phyloP scores from a whole-genome alignment of 1,140 invertebrate genomes.

The Dysdera silvatica region DNA sequence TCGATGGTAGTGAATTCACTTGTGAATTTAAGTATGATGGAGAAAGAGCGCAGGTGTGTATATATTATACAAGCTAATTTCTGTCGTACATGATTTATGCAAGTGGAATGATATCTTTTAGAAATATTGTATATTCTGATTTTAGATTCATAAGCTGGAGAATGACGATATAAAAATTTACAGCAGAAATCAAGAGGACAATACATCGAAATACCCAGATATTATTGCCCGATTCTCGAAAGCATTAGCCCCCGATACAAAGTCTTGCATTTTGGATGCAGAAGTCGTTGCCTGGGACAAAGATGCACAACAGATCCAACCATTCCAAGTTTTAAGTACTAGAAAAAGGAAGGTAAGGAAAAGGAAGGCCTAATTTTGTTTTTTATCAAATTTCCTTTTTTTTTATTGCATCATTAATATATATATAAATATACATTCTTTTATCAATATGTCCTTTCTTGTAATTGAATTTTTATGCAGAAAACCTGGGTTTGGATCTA shows the following conservation, averaged over 20 bases:
- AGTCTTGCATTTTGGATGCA: constrained; percentile 86
- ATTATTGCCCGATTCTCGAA: constrained; percentile 65
- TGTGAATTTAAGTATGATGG: constrained; percentile 99
- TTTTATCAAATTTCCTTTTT: not conserved
- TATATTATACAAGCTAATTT: too few species aligned
- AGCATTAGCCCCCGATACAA: constrained; percentile 52
- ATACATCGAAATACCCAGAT: constrained; percentile 97
- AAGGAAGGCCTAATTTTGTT: not conserved
- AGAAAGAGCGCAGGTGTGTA: constrained; percentile 84
- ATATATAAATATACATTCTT: not conserved
- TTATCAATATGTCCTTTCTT: not conserved
- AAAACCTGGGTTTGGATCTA: too few species aligned
- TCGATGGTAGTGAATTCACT: constrained; percentile 87
- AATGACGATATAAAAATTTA: constrained; percentile 68
- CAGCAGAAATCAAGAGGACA: constrained; percentile 96
- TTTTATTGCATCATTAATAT: not conserved
- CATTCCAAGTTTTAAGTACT: constrained; percentile 94
- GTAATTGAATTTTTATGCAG: too few species aligned
- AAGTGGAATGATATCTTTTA: too few species aligned
- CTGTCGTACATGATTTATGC: too few species aligned
- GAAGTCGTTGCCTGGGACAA: constrained; percentile 96
- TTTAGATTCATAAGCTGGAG: constrained; percentile 64
- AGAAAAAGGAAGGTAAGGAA: constrained; percentile 80
- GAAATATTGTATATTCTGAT: too few species aligned
- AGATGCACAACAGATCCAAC: constrained; percentile 81